Evolutionary conservation across 2,888 invertebrate genomes (phyloP).

Genomic region (Phaonia tiefii): DNA sequence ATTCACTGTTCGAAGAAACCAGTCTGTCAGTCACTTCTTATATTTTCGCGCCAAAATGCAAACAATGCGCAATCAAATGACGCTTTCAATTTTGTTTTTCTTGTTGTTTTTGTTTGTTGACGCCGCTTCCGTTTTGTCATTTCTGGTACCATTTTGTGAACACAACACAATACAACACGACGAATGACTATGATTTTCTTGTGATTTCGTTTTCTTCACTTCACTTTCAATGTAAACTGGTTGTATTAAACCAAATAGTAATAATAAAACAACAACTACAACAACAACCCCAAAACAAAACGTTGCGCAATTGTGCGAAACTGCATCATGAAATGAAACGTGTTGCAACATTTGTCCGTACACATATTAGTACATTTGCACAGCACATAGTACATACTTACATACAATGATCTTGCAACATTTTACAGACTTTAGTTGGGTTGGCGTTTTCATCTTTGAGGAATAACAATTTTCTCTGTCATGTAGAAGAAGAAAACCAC

Average conservation of each 20-base stretch:
- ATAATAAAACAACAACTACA: neutral
- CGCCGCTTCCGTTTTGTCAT: constrained; percentile 64
- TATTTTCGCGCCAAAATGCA: constrained; percentile 55
- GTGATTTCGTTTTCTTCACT: constrained; percentile 33
- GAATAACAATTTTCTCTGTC: constrained; percentile 33
- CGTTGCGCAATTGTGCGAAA: constrained; percentile 64
- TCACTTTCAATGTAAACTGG: constrained; percentile 63
- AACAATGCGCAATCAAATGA: constrained; percentile 27
- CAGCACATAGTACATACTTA: no score
- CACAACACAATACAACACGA: constrained; percentile 41
- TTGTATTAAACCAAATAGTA: constrained; percentile 31
- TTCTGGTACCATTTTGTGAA: constrained; percentile 58
- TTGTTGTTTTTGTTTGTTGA: constrained; percentile 22
- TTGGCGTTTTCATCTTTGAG: neutral
- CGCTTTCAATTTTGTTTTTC: constrained; percentile 27
- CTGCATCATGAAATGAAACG: constrained; percentile 16
- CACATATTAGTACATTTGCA: constrained; percentile 49
- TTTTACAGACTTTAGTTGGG: constrained; percentile 1
- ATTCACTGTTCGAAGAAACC: no score
- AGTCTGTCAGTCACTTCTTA: neutral
- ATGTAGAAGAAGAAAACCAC: neutral
- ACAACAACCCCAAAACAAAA: constrained; percentile 37
- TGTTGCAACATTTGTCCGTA: constrained; percentile 47
- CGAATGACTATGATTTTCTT: no score
- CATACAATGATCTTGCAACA: neutral